A percentile compares a stretch with the other conserved stretches of the same genome.
These are phyloP conservation scores for Notarius quadriscutis DNA, from an alignment of 2,113 vertebrate species.

Conservation along the genomic window DNA sequence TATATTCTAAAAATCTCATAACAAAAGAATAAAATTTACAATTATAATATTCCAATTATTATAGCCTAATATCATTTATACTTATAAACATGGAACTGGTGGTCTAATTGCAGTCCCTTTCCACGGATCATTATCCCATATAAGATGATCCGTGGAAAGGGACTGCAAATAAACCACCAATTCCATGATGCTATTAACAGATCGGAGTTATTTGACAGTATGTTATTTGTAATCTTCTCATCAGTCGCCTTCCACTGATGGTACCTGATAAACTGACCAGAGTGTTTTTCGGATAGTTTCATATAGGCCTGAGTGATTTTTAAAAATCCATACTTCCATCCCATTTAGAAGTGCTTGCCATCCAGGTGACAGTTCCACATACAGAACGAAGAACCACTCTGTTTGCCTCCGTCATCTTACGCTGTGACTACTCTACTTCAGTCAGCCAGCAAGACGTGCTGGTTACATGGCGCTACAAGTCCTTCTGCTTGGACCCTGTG, in stretches of 20 bases:
- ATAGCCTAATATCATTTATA: too few species aligned
- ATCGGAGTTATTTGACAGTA: too few species aligned
- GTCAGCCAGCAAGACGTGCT: constrained; percentile 83
- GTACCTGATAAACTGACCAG: neutral
- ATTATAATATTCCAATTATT: too few species aligned
- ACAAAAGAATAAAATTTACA: too few species aligned
- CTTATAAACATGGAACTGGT: neutral
- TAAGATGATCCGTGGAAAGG: neutral
- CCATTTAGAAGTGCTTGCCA: constrained; percentile 72
- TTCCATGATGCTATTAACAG: neutral
- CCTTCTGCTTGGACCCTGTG: constrained; percentile 95
- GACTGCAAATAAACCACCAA: neutral
- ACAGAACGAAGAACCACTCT: constrained; percentile 76
- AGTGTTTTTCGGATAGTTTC: neutral
- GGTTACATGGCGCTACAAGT: constrained; percentile 91
- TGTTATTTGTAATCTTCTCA: too few species aligned
- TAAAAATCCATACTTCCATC: neutral
- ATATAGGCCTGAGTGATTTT: neutral
- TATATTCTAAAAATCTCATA: too few species aligned
- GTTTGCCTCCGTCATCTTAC: constrained; percentile 82
- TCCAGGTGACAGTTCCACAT: constrained; percentile 83
- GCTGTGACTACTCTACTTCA: constrained; percentile 91
- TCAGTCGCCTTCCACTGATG: neutral
- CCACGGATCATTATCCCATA: too few species aligned
- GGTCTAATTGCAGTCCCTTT: neutral